A percentile compares a stretch with the other conserved stretches of the same genome.
Evolutionary conservation across 1,140 invertebrate species (phyloP).

Genomic region (Pseudomyrmex dendroicus): DNA sequence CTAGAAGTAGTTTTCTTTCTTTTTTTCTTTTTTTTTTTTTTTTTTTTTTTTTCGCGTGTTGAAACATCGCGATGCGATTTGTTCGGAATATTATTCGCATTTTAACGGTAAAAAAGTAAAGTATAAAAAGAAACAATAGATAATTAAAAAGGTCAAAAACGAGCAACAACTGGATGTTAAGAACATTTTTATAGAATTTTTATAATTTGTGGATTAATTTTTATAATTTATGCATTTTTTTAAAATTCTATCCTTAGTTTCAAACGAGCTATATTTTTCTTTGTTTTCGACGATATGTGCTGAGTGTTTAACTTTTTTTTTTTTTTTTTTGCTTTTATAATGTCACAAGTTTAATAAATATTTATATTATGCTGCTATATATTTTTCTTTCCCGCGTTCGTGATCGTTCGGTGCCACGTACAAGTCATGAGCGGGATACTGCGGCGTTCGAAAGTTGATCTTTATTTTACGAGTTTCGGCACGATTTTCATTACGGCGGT

Average conservation of each 20-base stretch:
- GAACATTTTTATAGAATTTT: too few relatives aligned
- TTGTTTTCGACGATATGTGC: too few relatives aligned
- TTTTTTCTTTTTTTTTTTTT: neutral
- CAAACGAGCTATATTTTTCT: too few relatives aligned
- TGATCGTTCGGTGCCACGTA: neutral
- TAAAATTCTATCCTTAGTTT: too few relatives aligned
- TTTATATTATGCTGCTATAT: neutral
- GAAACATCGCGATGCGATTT: neutral
- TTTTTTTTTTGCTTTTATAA: too few relatives aligned
- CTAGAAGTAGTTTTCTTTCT: neutral
- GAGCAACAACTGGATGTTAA: too few relatives aligned
- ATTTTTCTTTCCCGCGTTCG: too few relatives aligned
- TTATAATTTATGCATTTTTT: too few relatives aligned
- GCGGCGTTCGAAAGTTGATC: conserved; percentile 21
- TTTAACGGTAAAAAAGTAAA: neutral
- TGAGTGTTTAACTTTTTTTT: too few relatives aligned
- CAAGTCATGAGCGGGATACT: conserved; percentile 32
- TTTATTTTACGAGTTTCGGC: conserved; percentile 50
- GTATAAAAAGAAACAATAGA: neutral
- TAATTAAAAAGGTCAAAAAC: neutral
- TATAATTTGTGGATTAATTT: too few relatives aligned
- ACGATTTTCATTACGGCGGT: conserved; percentile 52
- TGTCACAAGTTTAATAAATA: neutral
- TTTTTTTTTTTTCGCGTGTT: neutral
- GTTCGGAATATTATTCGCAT: neutral